phyloP scores from a whole-genome alignment of 2,888 invertebrate genomes.

The Ophraella communa region DNA sequence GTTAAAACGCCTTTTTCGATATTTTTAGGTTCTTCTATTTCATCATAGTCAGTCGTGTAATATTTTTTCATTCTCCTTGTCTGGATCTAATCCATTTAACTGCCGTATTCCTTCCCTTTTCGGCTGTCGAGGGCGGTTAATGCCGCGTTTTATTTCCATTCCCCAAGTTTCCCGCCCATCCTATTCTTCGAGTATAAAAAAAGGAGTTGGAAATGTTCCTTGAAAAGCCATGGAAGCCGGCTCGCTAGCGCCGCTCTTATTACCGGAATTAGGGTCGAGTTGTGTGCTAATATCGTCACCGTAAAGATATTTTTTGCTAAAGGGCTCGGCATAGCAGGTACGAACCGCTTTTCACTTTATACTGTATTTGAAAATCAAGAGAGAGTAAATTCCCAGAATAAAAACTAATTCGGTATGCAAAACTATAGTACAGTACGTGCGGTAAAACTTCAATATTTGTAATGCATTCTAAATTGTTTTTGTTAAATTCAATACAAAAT shows the following conservation, averaged over 20 bases:
- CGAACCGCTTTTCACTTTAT: neutral
- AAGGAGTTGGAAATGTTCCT: constrained; percentile 16
- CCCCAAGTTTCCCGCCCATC: constrained; percentile 29
- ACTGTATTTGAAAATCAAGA: too few relatives aligned
- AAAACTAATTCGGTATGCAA: too few relatives aligned
- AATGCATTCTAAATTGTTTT: too few relatives aligned
- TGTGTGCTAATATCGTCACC: neutral
- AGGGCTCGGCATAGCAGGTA: neutral
- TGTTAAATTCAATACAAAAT: too few relatives aligned
- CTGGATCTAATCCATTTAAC: constrained; percentile 57
- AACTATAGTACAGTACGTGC: too few relatives aligned
- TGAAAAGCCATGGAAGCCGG: neutral
- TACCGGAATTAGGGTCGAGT: constrained; percentile 8
- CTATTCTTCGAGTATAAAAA: constrained; percentile 13
- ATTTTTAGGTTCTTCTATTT: constrained; percentile 19
- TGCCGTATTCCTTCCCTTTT: constrained; percentile 45
- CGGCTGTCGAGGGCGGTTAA: constrained; percentile 54
- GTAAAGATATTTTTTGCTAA: constrained; percentile 1
- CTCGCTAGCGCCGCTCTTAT: constrained; percentile 7
- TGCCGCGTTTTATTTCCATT: constrained; percentile 55
- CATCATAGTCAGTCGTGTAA: constrained; percentile 51
- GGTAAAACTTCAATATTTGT: too few relatives aligned
- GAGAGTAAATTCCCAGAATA: too few relatives aligned
- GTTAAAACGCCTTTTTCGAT: constrained; percentile 30
- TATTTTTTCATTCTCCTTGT: constrained; percentile 57